Evolutionary conservation across 2,888 invertebrate species (phyloP).

Genomic region (Chrysolina oricalcia): DNA sequence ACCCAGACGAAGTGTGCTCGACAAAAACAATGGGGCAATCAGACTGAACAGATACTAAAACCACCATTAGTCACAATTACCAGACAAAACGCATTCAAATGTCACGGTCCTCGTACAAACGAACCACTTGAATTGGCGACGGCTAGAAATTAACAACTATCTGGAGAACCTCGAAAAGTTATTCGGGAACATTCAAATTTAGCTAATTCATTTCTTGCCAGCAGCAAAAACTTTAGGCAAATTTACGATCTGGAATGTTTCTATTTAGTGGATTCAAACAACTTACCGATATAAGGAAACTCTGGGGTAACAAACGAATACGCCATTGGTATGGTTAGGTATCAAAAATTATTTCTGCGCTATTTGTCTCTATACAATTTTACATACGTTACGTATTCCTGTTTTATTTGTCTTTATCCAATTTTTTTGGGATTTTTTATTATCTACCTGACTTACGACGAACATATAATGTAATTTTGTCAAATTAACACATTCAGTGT

Average conservation of each 20-base stretch:
- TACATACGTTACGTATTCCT: too few relatives aligned
- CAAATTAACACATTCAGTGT: too few relatives aligned
- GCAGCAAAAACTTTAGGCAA: not conserved
- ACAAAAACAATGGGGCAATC: slow-evolving; percentile 63
- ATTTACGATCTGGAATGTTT: not conserved
- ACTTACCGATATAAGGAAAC: not conserved
- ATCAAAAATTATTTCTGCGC: too few relatives aligned
- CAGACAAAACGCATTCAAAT: slow-evolving; percentile 58
- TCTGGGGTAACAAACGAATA: not conserved
- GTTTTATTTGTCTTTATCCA: too few relatives aligned
- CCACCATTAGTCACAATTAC: slow-evolving; percentile 64
- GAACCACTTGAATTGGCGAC: slow-evolving; percentile 50
- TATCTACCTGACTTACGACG: too few relatives aligned
- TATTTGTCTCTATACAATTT: too few relatives aligned
- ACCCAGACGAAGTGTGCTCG: slow-evolving; percentile 45
- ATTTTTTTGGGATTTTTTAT: too few relatives aligned
- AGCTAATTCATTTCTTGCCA: slow-evolving; percentile 38
- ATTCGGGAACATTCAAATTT: slow-evolving; percentile 37
- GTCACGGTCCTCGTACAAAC: slow-evolving; percentile 58
- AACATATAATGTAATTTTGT: too few relatives aligned
- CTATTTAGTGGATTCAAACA: not conserved
- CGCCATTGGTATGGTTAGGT: not conserved
- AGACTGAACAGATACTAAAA: slow-evolving; percentile 62
- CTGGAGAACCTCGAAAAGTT: slow-evolving; percentile 4
- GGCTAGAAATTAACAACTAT: slow-evolving; percentile 42